phyloP scores from a whole-genome alignment of 2,888 invertebrate species.

The Syritta pipiens region DNA sequence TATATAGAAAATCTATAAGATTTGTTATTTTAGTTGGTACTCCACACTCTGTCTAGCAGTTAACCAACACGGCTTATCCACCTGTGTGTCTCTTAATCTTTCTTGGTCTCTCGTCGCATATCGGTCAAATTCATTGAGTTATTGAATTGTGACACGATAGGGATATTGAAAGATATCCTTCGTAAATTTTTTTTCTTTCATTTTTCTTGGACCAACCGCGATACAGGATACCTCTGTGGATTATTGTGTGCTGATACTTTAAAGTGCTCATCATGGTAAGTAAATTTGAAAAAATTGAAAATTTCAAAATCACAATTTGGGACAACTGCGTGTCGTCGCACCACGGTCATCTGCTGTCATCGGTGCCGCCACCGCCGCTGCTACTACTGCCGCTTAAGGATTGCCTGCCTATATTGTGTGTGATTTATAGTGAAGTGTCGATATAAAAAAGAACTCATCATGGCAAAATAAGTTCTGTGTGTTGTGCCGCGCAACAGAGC shows the following conservation, averaged over 20 bases:
- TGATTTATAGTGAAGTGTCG: slow-evolving; percentile 51
- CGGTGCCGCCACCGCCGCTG: slow-evolving; percentile 6
- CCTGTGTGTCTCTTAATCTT: slow-evolving; percentile 57
- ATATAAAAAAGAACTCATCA: slow-evolving; percentile 22
- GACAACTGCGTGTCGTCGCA: slow-evolving; percentile 23
- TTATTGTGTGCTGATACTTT: slow-evolving; percentile 43
- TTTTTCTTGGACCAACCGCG: slow-evolving; percentile 33
- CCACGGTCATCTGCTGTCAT: slow-evolving; percentile 48
- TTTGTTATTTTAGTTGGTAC: slow-evolving; percentile 79
- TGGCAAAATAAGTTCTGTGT: slow-evolving; percentile 32
- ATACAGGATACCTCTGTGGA: slow-evolving; percentile 65
- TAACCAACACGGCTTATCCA: slow-evolving; percentile 72
- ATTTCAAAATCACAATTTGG: slow-evolving; percentile 25
- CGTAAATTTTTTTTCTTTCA: slow-evolving; percentile 14
- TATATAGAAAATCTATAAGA: slow-evolving; percentile 79
- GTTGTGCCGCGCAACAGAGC: not conserved
- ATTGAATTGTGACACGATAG: slow-evolving; percentile 78
- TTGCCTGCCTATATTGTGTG: slow-evolving; percentile 29
- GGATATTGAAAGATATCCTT: slow-evolving; percentile 57
- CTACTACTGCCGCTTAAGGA: slow-evolving; percentile 35
- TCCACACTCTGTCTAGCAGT: slow-evolving; percentile 79
- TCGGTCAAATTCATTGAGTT: slow-evolving; percentile 77
- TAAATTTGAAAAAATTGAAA: slow-evolving; percentile 28
- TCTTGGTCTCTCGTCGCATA: slow-evolving; percentile 70
- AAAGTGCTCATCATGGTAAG: slow-evolving; percentile 68